Base-by-base conservation (phyloP, 1,140 invertebrate species). In the Laupala kohalensis region DNA sequence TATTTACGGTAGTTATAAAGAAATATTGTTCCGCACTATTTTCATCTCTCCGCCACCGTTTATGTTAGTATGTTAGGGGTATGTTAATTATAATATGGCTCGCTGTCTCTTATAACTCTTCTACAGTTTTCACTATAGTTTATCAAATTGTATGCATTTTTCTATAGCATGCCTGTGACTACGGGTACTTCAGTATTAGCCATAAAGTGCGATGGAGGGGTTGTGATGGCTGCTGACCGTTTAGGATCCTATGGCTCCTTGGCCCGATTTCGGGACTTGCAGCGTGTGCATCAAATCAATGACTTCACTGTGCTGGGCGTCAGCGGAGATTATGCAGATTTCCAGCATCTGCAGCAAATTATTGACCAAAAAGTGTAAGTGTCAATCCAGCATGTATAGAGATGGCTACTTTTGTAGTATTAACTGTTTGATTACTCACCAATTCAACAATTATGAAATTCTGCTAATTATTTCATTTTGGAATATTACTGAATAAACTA, bases 291-390 rank as follows among this genome's bases (percentile, higher is more conserved):
- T 74, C 91, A 92, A 83, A 90, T 98, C 0, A 98, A 98, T 80
- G 85, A 95, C 64, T 88, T 90, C 71, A 95, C 92, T n/a, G 83
- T 98, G 30, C 80, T 98, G 25, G 95, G 92, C 9, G 90, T 89
- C 73, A 88, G 91, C 74, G 96, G 96, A 15, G 97, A 99, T 83
- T 97, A 94, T 81, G 96, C 94, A 25, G 97, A 99, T 82, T 98
- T 88, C 79, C 96, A 99, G 81, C 95, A 90, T 77, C 83, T 99
- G 5, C 89, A 89, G 78, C 89, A 90, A 74, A 86, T 91, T 69
- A 92, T 98, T 77, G 90, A 97, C 77, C 92, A 96, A 79, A 95
- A 95, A 86, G 91, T 96, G 92, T 94, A 84, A 87, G 86, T 85
- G 66, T 37, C 70, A n/a, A n/a, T n/a, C n/a, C n/a, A 62, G 53